A percentile compares a stretch with the other conserved stretches of the same genome.
These are phyloP conservation scores for Parapsyche elsis DNA, from an alignment of 1,140 invertebrate species.

Conservation along the genomic window DNA sequence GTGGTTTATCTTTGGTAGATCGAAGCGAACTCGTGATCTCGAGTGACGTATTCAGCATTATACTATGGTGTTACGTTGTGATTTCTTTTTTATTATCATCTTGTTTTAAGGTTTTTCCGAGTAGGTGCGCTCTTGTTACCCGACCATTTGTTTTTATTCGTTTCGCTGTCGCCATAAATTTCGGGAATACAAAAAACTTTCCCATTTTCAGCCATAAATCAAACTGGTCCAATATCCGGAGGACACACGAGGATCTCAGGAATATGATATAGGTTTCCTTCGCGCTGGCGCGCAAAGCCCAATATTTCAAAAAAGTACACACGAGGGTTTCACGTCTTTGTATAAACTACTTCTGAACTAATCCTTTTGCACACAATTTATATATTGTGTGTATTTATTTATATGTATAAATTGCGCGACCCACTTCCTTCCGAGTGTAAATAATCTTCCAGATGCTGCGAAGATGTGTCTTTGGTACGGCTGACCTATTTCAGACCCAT, in stretches of 20 bases:
- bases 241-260: constrained; percentile 49
- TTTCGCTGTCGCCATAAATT: constrained; percentile 54
- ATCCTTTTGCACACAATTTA: not conserved
- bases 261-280: constrained; percentile 45
- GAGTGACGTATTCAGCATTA: too few species aligned
- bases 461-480: constrained; percentile 1
- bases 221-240: constrained; percentile 53
- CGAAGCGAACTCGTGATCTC: too few species aligned
- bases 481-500: constrained; percentile 4
- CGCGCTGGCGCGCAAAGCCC: not conserved
- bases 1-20: too few species aligned
- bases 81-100: not conserved
- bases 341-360: constrained; percentile 26
- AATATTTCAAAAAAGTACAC: constrained; percentile 35
- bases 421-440: constrained; percentile 1
- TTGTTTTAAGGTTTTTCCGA: constrained; percentile 32
- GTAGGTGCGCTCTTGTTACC: constrained; percentile 25
- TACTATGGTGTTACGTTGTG: too few species aligned
- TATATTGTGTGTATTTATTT: not conserved
- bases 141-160: constrained; percentile 53
- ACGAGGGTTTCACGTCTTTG: constrained; percentile 26
- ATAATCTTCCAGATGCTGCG: constrained; percentile 4
- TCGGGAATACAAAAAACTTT: constrained; percentile 49
- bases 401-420: not conserved
- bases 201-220: constrained; percentile 53